A percentile compares a stretch with the other conserved stretches of the same genome.
phyloP scores from a whole-genome alignment of 2,888 invertebrate genomes.

The Orchesellides sinensis region DNA sequence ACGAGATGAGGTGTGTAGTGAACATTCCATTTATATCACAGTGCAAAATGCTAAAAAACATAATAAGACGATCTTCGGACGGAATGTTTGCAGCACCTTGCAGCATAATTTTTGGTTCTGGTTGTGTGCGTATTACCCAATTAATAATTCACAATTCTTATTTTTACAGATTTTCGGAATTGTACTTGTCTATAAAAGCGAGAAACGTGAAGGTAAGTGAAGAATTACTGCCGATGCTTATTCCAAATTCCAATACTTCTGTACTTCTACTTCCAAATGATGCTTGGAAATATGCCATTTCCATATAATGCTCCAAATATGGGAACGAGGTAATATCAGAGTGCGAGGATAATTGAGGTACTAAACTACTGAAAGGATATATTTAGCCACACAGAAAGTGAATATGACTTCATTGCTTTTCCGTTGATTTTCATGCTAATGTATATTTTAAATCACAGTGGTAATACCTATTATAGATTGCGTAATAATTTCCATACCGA shows the following conservation, averaged over 20 bases:
- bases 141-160: not conserved
- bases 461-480: too few species aligned
- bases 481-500: too few species aligned
- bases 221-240: slow-evolving; percentile 69
- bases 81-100: not conserved
- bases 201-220: slow-evolving; percentile 41
- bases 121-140: not conserved
- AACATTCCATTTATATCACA: too few species aligned
- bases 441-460: too few species aligned
- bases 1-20: too few species aligned
- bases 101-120: not conserved
- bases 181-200: slow-evolving; percentile 65
- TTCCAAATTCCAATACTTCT: slow-evolving; percentile 71
- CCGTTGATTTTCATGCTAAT: too few species aligned
- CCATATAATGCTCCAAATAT: too few species aligned
- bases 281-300: slow-evolving; percentile 32
- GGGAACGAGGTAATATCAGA: too few species aligned
- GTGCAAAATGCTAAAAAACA: not conserved
- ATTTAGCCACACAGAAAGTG: slow-evolving; percentile 7
- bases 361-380: slow-evolving; percentile 46
- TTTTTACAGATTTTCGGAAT: slow-evolving; percentile 70
- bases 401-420: too few species aligned
- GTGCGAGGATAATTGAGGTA: slow-evolving; percentile 23
- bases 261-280: slow-evolving; percentile 67
- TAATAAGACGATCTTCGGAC: not conserved